Conservation (phyloP, 2,888 invertebrate genomes). For the Pachliopta kotzebuea region DNA sequence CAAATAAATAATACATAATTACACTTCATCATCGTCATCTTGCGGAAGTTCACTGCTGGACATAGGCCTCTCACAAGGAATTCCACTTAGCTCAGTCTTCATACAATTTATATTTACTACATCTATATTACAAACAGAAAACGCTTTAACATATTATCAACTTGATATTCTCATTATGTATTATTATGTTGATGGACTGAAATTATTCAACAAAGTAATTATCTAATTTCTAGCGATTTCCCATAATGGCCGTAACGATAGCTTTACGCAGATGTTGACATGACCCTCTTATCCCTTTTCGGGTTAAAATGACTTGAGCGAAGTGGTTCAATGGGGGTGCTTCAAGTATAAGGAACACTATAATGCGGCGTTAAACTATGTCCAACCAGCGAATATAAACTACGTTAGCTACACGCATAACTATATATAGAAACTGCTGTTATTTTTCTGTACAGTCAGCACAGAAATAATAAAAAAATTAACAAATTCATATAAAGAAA, state of each 20-base stretch:
- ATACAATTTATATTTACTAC: too few species aligned
- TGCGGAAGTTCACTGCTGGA: too few species aligned
- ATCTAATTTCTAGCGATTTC: constrained; percentile 6
- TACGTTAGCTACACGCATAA: neutral
- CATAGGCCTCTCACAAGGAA: too few species aligned
- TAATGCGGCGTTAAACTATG: constrained; percentile 10
- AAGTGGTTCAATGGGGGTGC: constrained; percentile 13
- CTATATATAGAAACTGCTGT: too few species aligned
- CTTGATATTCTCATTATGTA: neutral
- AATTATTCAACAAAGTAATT: constrained; percentile 16
- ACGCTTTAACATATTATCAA: too few species aligned
- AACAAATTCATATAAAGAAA: too few species aligned
- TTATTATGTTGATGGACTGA: neutral
- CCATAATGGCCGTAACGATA: constrained; percentile 11
- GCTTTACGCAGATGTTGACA: constrained; percentile 20
- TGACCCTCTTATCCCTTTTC: constrained; percentile 19
- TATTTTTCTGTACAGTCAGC: too few species aligned
- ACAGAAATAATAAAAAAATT: too few species aligned
- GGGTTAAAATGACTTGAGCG: constrained; percentile 12
- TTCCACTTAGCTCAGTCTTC: too few species aligned
- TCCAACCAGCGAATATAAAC: constrained; percentile 2
- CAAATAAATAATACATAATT: too few species aligned
- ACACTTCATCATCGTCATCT: too few species aligned
- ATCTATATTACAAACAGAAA: too few species aligned
- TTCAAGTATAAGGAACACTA: constrained; percentile 6